phyloP scores from a whole-genome alignment of 2,113 vertebrate genomes.

The Rhynchomys soricoides region DNA sequence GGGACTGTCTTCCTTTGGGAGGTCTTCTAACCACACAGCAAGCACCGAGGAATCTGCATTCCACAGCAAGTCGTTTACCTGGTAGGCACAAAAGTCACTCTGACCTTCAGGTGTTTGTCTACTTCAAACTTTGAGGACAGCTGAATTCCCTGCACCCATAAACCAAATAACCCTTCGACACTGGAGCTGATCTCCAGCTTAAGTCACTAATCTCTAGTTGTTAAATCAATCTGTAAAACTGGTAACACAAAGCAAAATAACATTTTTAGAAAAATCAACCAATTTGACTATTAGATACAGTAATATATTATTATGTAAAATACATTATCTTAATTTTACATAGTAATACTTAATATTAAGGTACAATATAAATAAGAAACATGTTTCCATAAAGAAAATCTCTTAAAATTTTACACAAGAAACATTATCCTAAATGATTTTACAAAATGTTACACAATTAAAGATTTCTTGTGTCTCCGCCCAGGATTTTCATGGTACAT shows the following conservation, averaged over 20 bases:
- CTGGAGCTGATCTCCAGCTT: background rate
- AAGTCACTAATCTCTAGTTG: constrained; percentile 23
- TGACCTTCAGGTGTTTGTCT: background rate
- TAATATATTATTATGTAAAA: background rate
- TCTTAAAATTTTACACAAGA: background rate
- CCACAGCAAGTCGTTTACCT: constrained; percentile 97
- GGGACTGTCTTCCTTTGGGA: constrained; percentile 79
- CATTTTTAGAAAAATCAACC: background rate
- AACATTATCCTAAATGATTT: background rate
- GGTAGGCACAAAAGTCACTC: constrained; percentile 10
- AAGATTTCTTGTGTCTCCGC: background rate
- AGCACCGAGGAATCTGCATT: constrained; percentile 95
- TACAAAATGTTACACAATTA: background rate
- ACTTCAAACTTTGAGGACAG: background rate
- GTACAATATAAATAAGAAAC: background rate
- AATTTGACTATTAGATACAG: background rate
- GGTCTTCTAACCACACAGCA: constrained; percentile 94
- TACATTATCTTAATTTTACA: background rate
- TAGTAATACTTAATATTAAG: background rate
- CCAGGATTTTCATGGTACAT: background rate
- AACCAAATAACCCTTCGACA: background rate
- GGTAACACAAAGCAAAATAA: background rate
- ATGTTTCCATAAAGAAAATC: constrained; percentile 7
- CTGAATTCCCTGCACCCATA: background rate
- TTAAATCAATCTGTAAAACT: background rate